Conservation (phyloP, 2,113 vertebrate species). For the Hippopotamus amphibius region DNA sequence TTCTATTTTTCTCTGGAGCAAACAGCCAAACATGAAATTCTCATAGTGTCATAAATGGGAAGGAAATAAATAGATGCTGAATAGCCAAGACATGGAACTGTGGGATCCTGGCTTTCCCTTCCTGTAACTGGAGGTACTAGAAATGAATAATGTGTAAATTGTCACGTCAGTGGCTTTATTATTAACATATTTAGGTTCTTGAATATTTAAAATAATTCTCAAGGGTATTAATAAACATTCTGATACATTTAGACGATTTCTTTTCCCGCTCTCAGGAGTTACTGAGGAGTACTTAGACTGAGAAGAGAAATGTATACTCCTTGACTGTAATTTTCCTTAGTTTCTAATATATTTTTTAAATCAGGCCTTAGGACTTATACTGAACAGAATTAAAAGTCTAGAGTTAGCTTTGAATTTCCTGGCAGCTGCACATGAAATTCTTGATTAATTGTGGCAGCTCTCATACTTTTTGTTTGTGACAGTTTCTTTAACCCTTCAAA, state of each 20-base stretch:
- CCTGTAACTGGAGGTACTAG: neutral
- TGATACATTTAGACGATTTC: neutral
- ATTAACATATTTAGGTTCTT: conserved; percentile 32
- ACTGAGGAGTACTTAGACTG: neutral
- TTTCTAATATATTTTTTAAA: conserved; percentile 37
- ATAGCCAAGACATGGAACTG: neutral
- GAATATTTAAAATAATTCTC: conserved; percentile 29
- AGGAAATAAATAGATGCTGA: neutral
- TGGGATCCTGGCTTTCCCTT: conserved; percentile 32
- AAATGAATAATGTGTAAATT: conserved; percentile 21
- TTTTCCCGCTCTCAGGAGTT: conserved; percentile 38
- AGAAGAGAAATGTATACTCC: conserved; percentile 10
- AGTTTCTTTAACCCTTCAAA: neutral
- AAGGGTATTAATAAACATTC: neutral
- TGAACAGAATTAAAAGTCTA: conserved; percentile 12
- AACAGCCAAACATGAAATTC: neutral
- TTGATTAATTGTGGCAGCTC: conserved; percentile 19
- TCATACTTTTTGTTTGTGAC: neutral
- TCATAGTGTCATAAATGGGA: neutral
- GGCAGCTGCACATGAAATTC: conserved; percentile 18
- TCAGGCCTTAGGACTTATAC: neutral
- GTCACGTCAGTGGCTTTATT: neutral
- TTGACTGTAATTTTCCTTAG: conserved; percentile 47
- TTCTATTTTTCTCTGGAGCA: neutral
- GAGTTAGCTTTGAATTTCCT: conserved; percentile 8